These are phyloP conservation scores for Macquaria ambigua DNA, from an alignment of 2,113 vertebrate genomes.

Conservation along the genomic window DNA sequence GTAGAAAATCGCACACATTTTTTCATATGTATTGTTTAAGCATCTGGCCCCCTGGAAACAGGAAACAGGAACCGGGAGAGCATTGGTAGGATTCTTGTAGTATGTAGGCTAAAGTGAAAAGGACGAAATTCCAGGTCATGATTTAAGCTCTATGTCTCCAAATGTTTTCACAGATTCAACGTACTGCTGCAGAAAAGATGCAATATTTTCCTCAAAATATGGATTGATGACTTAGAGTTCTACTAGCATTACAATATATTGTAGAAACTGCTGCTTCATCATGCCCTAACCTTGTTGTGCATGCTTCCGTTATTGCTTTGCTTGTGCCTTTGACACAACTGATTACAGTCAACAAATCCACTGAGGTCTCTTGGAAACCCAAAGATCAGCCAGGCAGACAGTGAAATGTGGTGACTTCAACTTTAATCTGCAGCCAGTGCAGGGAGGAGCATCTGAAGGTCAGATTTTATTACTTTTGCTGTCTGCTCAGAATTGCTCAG, in stretches of 20 bases:
- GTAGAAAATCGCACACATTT: background rate
- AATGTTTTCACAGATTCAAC: background rate
- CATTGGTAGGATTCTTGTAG: background rate
- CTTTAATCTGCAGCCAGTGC: background rate
- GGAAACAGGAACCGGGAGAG: background rate
- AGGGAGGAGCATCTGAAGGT: slow-evolving; percentile 7
- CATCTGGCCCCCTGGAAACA: background rate
- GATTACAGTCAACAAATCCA: slow-evolving; percentile 13
- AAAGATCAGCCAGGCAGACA: slow-evolving; percentile 11
- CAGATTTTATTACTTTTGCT: slow-evolving; percentile 15
- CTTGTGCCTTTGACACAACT: background rate
- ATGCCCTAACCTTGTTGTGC: background rate
- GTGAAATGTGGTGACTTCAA: slow-evolving; percentile 5
- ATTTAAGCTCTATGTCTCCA: background rate
- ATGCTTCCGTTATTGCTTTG: background rate
- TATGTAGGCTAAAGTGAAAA: background rate
- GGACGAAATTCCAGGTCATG: background rate
- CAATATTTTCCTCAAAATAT: background rate
- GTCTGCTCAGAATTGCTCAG: background rate
- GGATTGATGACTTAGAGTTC: background rate
- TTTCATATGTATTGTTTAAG: background rate
- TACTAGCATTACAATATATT: background rate
- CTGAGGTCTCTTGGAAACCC: background rate
- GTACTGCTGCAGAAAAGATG: background rate
- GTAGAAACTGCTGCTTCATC: background rate